Base-by-base conservation (phyloP, 2,797 vertebrate species). In the Lacerta viridis region DNA sequence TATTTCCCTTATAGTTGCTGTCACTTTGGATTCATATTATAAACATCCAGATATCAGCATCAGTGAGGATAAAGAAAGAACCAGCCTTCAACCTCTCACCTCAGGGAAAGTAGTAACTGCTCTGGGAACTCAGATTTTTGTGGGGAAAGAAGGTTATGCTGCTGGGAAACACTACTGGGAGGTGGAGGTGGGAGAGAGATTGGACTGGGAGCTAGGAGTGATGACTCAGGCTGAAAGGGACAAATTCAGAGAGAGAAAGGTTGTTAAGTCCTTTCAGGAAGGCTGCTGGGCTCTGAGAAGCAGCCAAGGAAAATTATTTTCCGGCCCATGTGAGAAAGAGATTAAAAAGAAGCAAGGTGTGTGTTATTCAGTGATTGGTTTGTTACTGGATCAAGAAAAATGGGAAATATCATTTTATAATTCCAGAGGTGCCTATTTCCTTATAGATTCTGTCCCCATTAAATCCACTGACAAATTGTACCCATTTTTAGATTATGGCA, bases 301-400 rank as follows among this genome's bases (percentile, higher is more conserved):
- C 25, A 4, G 5, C 27, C 27, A 29, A 71, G 27, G n/a, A 29
- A 29, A 71, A 29, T 33, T 87, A 0, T 87, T 46, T 82, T 64
- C 20, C 43, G 3, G 1, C 25, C 36, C 11, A 55, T 1, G 9
- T 18, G 25, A 61, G 59, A 25, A 3, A 17, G 33, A 64, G 79
- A 17, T 87, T 46, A 39, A 43, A 75, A 87, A 64, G 39, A 75
- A 0, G 18, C 9, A 0, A 5, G 2, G 18, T 2, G 11, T 6
- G 1, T 0, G 6, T 36, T 33, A 11, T 46, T 2, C 11, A 75
- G 33, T 25, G 6, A 86, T 86, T 55, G 88, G 84, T 2, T 68
- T 86, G 1, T 86, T 86, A 5, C 72, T 89, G 72, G 79, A 87
- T 75, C 75, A 8, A 72, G 66, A 84, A 59, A 61, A 61, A 61